Evolutionary conservation across 2,888 invertebrate species (phyloP), one percentile per base, ranked within the genome.

Genomic region (Drosophila suboccidentalis): DNA sequence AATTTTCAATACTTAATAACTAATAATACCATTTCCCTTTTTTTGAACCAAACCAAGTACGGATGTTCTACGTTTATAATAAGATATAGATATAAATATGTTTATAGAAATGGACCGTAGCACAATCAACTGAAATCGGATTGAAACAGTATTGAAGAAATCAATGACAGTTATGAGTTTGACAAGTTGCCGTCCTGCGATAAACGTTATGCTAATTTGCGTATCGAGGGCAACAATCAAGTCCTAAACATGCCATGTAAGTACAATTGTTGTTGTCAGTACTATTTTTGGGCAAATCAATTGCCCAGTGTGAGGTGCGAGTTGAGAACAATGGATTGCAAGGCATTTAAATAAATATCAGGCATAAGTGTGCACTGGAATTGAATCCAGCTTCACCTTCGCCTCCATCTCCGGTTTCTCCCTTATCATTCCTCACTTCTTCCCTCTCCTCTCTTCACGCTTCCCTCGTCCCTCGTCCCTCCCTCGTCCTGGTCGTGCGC

Each of bases 401-500:
- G 6, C 19, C 29, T 39, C n/a, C 59, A 26, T 19, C 15, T n/a
- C 13, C 19, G 26, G 19, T 9, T 54, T 29, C 17, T 10, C 9
- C 6, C 34, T 19, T 8, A 4, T 36, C 13, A 6, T 13, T 13
- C 4, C 1, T 10, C 9, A 5, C 22, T 13, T 13, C 4, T 3
- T 10, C 9, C 6, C 22, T 51, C 2, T n/a, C 2, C n/a, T 19
- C 19, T 3, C 19, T 1, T 19, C 1, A 9, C 13, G 8, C 13
- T 2, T 3, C 22, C n/a, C 22, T 51, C 4, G 1, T 26, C 9
- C 13, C 51, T 26, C 9, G 1, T 26, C 9, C 13, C 51, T 26
- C 9, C 17, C 51, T 17, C 22, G 50, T 26, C 22, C 59, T 68
- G 65, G 70, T 80, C 83, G 87, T 65, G 85, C 75, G 83, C 89